These are phyloP conservation scores for Macroglossus sobrinus DNA, from an alignment of 2,113 vertebrate species.

Conservation along the genomic window DNA sequence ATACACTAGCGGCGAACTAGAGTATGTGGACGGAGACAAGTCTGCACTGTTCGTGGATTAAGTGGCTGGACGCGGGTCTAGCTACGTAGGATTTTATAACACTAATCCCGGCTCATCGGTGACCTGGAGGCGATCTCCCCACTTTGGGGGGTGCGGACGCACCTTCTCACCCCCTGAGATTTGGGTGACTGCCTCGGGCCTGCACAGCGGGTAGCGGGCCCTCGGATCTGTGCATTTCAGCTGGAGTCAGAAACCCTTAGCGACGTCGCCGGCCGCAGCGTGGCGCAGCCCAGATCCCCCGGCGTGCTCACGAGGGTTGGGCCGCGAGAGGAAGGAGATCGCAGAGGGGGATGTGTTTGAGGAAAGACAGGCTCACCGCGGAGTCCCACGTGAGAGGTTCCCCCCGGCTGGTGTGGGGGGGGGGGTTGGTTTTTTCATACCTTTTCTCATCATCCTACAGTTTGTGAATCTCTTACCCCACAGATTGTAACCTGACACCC, in stretches of 20 bases:
- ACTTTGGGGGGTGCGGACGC: neutral
- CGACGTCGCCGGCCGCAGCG: conserved; percentile 80
- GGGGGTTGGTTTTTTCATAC: neutral
- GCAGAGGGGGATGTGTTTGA: conserved; percentile 64
- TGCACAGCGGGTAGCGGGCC: conserved; percentile 81
- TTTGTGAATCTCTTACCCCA: conserved; percentile 11
- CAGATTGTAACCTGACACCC: neutral
- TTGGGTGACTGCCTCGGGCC: conserved; percentile 76
- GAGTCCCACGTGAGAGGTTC: conserved; percentile 5
- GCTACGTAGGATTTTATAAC: too few relatives aligned
- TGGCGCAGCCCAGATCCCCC: conserved; percentile 72
- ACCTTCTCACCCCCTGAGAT: conserved; percentile 71
- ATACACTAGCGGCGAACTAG: neutral
- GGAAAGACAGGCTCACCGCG: conserved; percentile 73
- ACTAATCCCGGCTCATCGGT: too few relatives aligned
- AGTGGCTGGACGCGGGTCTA: too few relatives aligned
- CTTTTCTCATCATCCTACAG: neutral
- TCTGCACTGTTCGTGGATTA: too few relatives aligned
- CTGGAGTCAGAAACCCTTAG: conserved; percentile 73
- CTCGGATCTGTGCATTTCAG: conserved; percentile 82
- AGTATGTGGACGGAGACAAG: too few relatives aligned
- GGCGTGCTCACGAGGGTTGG: conserved; percentile 74
- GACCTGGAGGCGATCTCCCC: too few relatives aligned
- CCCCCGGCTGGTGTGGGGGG: conserved; percentile 36
- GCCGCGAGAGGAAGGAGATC: conserved; percentile 72